These are phyloP conservation scores for Frieseomelitta varia DNA, from an alignment of 1,140 invertebrate genomes.

Conservation along the genomic window DNA sequence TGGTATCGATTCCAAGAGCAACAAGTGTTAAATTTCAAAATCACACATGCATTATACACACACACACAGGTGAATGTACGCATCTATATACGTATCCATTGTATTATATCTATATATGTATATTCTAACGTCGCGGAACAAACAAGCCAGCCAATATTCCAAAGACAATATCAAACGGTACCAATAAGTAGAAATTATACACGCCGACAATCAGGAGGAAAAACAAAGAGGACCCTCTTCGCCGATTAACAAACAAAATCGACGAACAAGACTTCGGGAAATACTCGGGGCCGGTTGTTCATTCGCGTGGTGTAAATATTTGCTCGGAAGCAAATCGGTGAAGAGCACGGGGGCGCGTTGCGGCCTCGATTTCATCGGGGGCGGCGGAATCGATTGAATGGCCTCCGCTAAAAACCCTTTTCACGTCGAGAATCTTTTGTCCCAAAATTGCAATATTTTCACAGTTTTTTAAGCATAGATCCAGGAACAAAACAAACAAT, in stretches of 20 bases:
- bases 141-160: background rate
- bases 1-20: too few relatives aligned
- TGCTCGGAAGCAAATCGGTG: background rate
- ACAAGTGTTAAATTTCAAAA: too few relatives aligned
- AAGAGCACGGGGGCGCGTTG: background rate
- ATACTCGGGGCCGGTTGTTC: conserved; percentile 1
- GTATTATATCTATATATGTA: background rate
- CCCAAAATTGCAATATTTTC: too few relatives aligned
- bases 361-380: background rate
- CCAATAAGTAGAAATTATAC: background rate
- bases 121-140: background rate
- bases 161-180: background rate
- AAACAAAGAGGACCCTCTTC: background rate
- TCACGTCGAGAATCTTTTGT: too few relatives aligned
- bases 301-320: conserved; percentile 5
- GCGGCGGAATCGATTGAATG: conserved; percentile 15
- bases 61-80: too few relatives aligned
- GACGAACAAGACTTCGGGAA: background rate
- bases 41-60: too few relatives aligned
- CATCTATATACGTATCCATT: too few relatives aligned
- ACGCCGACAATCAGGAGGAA: background rate
- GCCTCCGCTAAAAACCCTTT: background rate
- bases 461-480: too few relatives aligned
- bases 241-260: conserved; percentile 1
- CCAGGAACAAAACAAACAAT: too few relatives aligned